Conservation (phyloP, 2,888 invertebrate species). For the Celastrina argiolus region DNA sequence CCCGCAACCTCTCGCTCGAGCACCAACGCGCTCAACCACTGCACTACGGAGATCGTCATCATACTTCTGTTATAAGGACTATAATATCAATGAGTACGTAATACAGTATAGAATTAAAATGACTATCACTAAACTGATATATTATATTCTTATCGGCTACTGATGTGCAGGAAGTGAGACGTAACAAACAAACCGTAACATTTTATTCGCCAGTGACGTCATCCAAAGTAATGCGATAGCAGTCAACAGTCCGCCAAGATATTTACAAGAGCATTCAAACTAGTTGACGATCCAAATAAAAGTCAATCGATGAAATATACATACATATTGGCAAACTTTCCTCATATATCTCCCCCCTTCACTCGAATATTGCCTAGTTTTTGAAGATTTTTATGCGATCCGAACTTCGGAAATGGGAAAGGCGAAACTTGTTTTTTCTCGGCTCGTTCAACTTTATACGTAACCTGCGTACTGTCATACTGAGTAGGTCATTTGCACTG, state of each 20-base stretch:
- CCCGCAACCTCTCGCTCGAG: too few species aligned
- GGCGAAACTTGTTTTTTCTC: conserved; percentile 15
- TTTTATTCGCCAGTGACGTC: neutral
- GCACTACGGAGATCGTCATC: too few species aligned
- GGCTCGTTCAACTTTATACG: neutral
- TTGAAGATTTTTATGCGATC: conserved; percentile 19
- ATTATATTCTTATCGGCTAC: too few species aligned
- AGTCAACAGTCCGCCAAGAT: conserved; percentile 23
- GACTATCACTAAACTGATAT: too few species aligned
- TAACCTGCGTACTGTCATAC: too few species aligned
- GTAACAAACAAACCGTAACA: conserved; percentile 7
- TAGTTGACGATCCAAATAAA: conserved; percentile 35
- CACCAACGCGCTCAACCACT: too few species aligned
- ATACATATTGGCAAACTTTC: conserved; percentile 38
- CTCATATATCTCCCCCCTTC: conserved; percentile 36
- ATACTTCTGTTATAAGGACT: too few species aligned
- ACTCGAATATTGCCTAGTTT: conserved; percentile 21
- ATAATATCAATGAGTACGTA: too few species aligned
- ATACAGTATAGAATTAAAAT: too few species aligned
- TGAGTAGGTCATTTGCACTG: neutral
- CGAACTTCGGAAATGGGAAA: conserved; percentile 19
- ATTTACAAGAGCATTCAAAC: conserved; percentile 35
- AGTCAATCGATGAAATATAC: conserved; percentile 37
- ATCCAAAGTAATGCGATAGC: conserved; percentile 12
- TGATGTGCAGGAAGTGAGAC: too few species aligned